A percentile compares a stretch with the other conserved stretches of the same genome.
Evolutionary conservation across 2,113 vertebrate species (phyloP).

Genomic region (Oplegnathus fasciatus): DNA sequence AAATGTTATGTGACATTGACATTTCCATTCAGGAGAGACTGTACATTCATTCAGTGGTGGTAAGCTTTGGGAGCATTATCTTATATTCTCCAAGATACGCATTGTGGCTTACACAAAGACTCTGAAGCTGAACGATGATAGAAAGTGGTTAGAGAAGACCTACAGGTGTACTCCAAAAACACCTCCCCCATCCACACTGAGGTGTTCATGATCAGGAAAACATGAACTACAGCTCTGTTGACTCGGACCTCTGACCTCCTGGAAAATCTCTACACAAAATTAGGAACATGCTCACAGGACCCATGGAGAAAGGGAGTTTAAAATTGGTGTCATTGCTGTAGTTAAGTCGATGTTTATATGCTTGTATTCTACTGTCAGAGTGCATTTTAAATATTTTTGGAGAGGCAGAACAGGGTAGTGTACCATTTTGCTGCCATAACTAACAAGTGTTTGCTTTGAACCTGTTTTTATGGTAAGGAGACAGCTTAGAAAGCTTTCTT

Average conservation of each 20-base stretch:
- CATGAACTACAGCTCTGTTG: not conserved
- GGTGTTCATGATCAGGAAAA: not conserved
- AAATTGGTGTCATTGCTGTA: no score
- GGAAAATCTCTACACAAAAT: not conserved
- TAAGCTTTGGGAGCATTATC: constrained; percentile 24
- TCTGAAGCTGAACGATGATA: not conserved
- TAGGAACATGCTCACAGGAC: not conserved
- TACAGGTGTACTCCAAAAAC: not conserved
- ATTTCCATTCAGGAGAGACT: constrained; percentile 51
- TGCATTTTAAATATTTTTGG: no score
- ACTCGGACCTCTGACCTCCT: not conserved
- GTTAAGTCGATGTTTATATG: not conserved
- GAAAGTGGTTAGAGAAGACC: not conserved
- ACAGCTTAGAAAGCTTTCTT: not conserved
- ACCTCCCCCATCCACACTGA: not conserved
- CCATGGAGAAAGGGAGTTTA: not conserved
- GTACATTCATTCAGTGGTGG: constrained; percentile 56
- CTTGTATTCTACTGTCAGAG: no score
- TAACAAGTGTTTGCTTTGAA: no score
- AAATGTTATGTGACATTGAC: constrained; percentile 71
- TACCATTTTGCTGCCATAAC: not conserved
- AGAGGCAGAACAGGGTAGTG: no score
- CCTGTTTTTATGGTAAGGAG: not conserved
- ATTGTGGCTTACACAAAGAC: not conserved
- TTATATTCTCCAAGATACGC: no score